phyloP scores from a whole-genome alignment of 2,113 vertebrate species.

The Tetrao urogallus region DNA sequence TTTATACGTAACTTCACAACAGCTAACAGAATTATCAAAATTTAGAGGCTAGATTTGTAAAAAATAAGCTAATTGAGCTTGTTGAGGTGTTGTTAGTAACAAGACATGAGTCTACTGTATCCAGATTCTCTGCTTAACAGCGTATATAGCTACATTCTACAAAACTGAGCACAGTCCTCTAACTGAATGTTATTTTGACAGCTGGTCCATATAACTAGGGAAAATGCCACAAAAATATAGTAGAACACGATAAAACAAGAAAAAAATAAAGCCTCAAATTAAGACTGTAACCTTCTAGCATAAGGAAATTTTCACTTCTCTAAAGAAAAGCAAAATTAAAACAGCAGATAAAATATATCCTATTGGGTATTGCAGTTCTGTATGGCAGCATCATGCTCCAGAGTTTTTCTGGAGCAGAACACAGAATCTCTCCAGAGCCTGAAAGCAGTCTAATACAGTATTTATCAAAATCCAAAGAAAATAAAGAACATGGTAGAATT shows the following conservation, averaged over 20 bases:
- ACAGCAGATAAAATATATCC: not conserved
- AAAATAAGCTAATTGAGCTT: not conserved
- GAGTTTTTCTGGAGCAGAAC: not conserved
- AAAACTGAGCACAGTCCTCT: not conserved
- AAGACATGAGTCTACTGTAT: not conserved
- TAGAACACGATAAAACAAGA: not conserved
- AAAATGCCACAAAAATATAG: not conserved
- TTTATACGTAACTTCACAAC: not conserved
- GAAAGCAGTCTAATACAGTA: not conserved
- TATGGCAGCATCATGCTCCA: not conserved
- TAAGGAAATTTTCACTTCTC: not conserved
- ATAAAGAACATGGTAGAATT: not conserved
- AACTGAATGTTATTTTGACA: conserved; percentile 40
- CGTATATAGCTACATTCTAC: not conserved
- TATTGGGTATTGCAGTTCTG: not conserved
- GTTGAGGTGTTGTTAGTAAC: not conserved
- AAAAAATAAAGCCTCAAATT: not conserved
- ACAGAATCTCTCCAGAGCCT: not conserved
- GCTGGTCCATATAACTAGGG: not conserved
- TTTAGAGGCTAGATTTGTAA: not conserved
- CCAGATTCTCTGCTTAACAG: not conserved
- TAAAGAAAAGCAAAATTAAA: not conserved
- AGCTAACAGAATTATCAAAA: not conserved
- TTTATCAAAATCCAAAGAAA: conserved; percentile 6
- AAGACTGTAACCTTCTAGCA: not conserved